Evolutionary conservation across 2,797 vertebrate genomes (phyloP).

Genomic region (Acanthurus tractus): DNA sequence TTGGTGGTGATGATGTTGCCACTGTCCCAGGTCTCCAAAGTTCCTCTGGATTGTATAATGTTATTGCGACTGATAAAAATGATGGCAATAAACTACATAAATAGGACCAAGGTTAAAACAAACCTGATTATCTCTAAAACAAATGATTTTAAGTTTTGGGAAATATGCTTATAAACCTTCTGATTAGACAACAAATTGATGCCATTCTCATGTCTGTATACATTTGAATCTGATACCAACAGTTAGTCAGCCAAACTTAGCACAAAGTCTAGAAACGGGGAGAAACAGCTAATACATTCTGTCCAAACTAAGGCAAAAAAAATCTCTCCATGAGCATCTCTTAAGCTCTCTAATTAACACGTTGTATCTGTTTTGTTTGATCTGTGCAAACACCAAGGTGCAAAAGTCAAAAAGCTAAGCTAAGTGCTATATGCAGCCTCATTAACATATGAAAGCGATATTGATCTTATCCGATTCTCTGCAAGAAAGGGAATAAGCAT

Average conservation of each 20-base stretch:
- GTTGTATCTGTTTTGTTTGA: background rate
- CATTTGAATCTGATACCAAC: background rate
- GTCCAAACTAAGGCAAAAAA: background rate
- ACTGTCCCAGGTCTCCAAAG: background rate
- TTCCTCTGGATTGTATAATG: background rate
- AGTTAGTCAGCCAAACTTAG: background rate
- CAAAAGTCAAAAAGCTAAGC: background rate
- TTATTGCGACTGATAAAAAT: background rate
- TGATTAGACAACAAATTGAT: background rate
- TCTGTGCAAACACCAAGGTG: background rate
- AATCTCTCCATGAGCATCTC: background rate
- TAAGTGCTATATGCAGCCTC: background rate
- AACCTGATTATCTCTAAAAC: background rate
- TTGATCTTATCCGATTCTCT: background rate
- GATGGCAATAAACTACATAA: background rate
- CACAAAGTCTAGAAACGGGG: background rate
- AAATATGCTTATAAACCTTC: background rate
- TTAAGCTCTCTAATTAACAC: background rate
- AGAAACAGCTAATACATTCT: background rate
- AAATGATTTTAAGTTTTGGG: background rate
- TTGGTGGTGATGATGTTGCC: background rate
- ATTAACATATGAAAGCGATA: background rate
- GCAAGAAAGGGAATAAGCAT: constrained; percentile 26
- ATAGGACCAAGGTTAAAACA: background rate
- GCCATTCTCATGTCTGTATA: background rate